Conservation (phyloP, 2,113 vertebrate species). For the Ancistrus triradiatus region DNA sequence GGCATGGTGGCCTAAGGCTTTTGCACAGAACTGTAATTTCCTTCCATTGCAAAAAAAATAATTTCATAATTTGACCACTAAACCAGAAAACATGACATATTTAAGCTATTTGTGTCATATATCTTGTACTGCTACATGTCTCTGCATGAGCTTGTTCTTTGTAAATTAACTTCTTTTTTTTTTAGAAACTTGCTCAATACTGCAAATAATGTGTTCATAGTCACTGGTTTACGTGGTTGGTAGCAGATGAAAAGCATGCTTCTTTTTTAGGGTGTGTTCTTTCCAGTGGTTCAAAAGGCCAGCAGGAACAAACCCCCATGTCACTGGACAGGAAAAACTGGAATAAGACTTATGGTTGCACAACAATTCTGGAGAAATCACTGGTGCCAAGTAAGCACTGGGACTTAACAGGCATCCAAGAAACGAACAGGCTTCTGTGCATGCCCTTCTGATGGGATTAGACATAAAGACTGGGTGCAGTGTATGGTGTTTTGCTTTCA, state of each 20-base stretch:
- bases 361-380: constrained; percentile 58
- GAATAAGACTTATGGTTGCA: constrained; percentile 68
- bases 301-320: constrained; percentile 61
- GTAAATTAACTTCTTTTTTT: no score
- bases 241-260: constrained; percentile 11
- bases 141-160: no score
- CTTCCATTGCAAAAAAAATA: no score
- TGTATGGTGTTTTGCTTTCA: background rate
- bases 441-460: background rate
- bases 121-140: no score
- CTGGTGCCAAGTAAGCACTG: constrained; percentile 42
- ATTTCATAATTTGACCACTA: no score
- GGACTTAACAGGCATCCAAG: background rate
- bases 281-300: constrained; percentile 50
- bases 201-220: no score
- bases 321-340: constrained; percentile 73
- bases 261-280: constrained; percentile 44
- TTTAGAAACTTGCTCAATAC: no score
- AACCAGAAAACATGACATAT: no score
- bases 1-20: no score
- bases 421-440: constrained; percentile 2
- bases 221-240: no score
- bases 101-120: no score
- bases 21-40: no score
- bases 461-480: background rate